phyloP scores from a whole-genome alignment of 1,140 invertebrate species.

The Sycophila sp. region DNA sequence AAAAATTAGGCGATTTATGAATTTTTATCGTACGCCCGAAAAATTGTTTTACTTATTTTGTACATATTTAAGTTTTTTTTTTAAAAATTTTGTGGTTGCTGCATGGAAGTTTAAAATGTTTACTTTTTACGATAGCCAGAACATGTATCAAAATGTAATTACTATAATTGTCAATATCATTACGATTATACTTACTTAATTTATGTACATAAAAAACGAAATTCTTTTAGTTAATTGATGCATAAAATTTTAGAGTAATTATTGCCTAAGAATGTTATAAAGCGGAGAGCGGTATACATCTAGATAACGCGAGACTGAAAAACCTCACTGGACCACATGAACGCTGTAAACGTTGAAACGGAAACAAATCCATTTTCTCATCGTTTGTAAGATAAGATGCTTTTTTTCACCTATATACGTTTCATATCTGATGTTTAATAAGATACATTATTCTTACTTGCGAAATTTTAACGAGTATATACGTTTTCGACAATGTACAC shows the following conservation, averaged over 20 bases:
- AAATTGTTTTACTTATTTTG: conserved; percentile 31
- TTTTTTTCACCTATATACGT: not conserved
- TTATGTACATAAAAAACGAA: conserved; percentile 51
- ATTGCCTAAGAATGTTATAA: conserved; percentile 38
- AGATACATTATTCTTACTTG: conserved; percentile 14
- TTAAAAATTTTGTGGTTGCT: conserved; percentile 27
- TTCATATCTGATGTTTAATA: conserved; percentile 13
- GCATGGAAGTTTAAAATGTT: conserved; percentile 40
- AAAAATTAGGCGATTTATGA: conserved; percentile 8
- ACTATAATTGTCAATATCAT: conserved; percentile 40
- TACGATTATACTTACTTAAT: conserved; percentile 45
- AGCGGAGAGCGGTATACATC: conserved; percentile 48
- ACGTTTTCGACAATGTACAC: conserved; percentile 42
- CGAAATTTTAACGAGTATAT: conserved; percentile 10
- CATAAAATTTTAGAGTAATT: conserved; percentile 44
- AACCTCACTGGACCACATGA: conserved; percentile 44
- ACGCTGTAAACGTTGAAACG: conserved; percentile 23
- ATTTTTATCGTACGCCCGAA: conserved; percentile 9
- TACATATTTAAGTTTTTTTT: conserved; percentile 32
- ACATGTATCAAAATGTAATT: conserved; percentile 42
- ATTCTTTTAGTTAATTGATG: conserved; percentile 47
- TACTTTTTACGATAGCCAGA: conserved; percentile 41
- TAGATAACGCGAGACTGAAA: conserved; percentile 47
- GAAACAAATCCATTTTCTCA: conserved; percentile 27
- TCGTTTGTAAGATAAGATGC: conserved; percentile 5